phyloP scores from a whole-genome alignment of 2,113 vertebrate species.

The Scatophagus argus region DNA sequence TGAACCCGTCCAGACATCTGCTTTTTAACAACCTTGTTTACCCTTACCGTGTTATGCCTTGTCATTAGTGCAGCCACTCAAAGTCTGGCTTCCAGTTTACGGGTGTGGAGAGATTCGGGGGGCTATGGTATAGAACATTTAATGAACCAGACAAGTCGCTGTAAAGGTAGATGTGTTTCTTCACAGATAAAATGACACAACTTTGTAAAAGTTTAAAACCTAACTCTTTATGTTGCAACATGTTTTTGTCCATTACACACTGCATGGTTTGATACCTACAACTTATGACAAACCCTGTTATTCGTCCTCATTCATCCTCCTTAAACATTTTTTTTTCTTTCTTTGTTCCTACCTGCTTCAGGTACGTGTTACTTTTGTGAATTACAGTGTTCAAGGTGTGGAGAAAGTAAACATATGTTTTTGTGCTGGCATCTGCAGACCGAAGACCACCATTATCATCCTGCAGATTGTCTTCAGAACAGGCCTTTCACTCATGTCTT shows the following conservation, averaged over 20 bases:
- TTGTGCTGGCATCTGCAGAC: constrained; percentile 45
- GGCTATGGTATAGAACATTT: constrained; percentile 19
- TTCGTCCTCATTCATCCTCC: constrained; percentile 14
- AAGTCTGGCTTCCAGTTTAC: constrained; percentile 39
- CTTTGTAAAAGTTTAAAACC: neutral
- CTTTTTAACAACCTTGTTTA: constrained; percentile 78
- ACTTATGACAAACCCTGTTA: constrained; percentile 24
- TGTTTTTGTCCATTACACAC: neutral
- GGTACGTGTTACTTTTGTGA: constrained; percentile 32
- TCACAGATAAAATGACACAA: constrained; percentile 5
- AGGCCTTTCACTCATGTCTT: constrained; percentile 12
- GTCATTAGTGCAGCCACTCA: constrained; percentile 69
- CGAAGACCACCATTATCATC: constrained; percentile 19
- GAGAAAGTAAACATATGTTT: constrained; percentile 63
- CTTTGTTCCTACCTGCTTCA: constrained; percentile 12
- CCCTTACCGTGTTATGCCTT: constrained; percentile 56
- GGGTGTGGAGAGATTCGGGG: constrained; percentile 9
- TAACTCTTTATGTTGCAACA: neutral
- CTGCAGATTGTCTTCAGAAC: neutral
- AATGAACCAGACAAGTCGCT: constrained; percentile 1
- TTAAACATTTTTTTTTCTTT: constrained; percentile 11
- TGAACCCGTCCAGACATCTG: constrained; percentile 72
- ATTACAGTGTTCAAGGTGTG: constrained; percentile 59
- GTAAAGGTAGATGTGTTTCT: neutral
- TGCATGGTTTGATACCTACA: neutral